Evolutionary conservation across 2,888 invertebrate genomes (phyloP), one percentile per base, ranked within the genome.

Genomic region (Cerastis rubricosa): DNA sequence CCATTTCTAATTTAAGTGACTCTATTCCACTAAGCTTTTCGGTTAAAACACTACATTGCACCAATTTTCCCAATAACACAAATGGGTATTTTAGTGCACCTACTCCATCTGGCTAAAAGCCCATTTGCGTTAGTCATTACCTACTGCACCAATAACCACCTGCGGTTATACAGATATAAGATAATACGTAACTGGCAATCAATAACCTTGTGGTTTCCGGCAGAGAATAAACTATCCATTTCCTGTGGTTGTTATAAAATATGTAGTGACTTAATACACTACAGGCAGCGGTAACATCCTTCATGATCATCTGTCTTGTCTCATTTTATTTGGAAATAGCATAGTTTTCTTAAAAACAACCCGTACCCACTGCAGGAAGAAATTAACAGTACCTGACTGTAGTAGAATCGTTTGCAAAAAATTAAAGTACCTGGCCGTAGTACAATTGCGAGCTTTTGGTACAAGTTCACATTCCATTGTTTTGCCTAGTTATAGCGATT

Each of bases 71-170:
- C 49, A 71, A 80, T 25, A 65, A 29, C 9, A 61, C 47, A 61
- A 45, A 59, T 45, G 19, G 19, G 1, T 35, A 71, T 57, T 72
- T 40, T 47, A 71, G 35, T 63, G 51, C 29, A 49, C 29, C 35
- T 43, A 29, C 67, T 68, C 45, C 43, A 82, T 65, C 29, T 29
- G 43, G 29, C 84, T 74, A 59, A 82, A 82, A 83, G 71, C 61
- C 74, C 29, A 79, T 80, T 65, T 74, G 49, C 43, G 64, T 61
- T 64, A 40, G 35, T 65, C 43, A 78, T 74, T 74, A 71, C 67
- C 47, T 71, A 68, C 14, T 71, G 68, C 57, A 80, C 65, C 25
- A 54, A 47, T 57, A 49, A 22, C 57, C 82, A 80, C 65, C 71
- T 84, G 84, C 65, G 65, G 80, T 84, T 54, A 40, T 54, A 43